phyloP scores from a whole-genome alignment of 2,797 vertebrate genomes.

The Tauraco hartlaubi region DNA sequence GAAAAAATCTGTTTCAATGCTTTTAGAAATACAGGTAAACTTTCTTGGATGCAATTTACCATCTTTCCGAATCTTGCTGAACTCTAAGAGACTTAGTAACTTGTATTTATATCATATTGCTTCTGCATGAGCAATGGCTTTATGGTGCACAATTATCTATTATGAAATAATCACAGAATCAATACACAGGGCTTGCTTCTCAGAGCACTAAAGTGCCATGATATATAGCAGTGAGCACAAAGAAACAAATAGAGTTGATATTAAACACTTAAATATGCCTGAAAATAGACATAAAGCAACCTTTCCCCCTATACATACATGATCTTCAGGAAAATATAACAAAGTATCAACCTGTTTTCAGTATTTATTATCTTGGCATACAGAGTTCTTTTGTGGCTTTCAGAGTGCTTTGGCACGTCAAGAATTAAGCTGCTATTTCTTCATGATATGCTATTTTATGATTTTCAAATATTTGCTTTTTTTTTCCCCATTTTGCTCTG shows the following conservation, averaged over 20 bases:
- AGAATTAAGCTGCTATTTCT: not conserved
- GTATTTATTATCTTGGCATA: not conserved
- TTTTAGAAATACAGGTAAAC: not conserved
- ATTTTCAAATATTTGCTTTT: not conserved
- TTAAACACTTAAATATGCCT: not conserved
- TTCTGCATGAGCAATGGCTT: not conserved
- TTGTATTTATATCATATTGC: not conserved
- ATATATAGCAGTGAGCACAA: not conserved
- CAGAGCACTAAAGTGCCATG: not conserved
- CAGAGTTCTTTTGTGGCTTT: not conserved
- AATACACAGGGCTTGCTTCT: not conserved
- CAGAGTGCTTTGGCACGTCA: not conserved
- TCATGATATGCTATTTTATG: not conserved
- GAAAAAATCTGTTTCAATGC: not conserved
- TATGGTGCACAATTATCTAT: not conserved
- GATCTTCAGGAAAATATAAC: not conserved
- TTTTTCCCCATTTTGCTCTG: not conserved
- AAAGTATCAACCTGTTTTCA: not conserved
- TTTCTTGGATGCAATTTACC: not conserved
- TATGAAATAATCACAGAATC: not conserved
- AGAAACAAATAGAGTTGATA: not conserved
- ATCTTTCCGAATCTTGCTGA: not conserved
- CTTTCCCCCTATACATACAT: not conserved
- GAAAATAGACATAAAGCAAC: not conserved
- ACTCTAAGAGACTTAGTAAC: not conserved